A percentile compares a stretch with the other conserved stretches of the same genome.
Evolutionary conservation across 2,797 vertebrate genomes (phyloP).

Genomic region (Enteromius paludinosus): DNA sequence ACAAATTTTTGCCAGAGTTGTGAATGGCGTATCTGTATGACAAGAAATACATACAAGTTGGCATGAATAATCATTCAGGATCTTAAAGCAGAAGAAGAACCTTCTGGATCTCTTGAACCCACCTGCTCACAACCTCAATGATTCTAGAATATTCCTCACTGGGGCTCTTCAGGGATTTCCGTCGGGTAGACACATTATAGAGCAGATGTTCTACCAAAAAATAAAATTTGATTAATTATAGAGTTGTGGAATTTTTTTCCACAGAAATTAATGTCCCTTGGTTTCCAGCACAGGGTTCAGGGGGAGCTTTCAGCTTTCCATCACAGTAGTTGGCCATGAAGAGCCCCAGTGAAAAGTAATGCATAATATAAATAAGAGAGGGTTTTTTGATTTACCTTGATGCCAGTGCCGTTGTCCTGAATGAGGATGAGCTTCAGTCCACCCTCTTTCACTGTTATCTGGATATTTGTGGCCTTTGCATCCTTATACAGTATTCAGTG

Average conservation of each 20-base stretch:
- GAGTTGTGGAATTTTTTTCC: background rate
- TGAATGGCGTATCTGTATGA: slow-evolving; percentile 91
- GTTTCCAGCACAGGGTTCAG: slow-evolving; percentile 96
- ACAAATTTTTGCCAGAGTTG: slow-evolving; percentile 93
- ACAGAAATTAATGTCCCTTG: slow-evolving; percentile 95
- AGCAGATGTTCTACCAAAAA: slow-evolving; percentile 94
- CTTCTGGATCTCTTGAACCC: slow-evolving; percentile 36
- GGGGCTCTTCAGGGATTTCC: slow-evolving; percentile 93
- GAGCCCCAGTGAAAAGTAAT: slow-evolving; percentile 17
- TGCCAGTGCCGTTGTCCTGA: slow-evolving; percentile 96
- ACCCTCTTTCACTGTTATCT: slow-evolving; percentile 92
- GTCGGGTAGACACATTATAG: slow-evolving; percentile 92
- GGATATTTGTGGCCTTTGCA: slow-evolving; percentile 92
- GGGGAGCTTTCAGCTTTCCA: slow-evolving; percentile 88
- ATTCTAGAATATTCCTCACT: slow-evolving; percentile 94
- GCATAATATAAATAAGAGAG: background rate
- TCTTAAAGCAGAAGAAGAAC: background rate
- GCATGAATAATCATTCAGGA: background rate
- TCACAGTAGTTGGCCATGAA: slow-evolving; percentile 90
- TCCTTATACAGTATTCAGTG: too few relatives aligned
- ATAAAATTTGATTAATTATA: background rate
- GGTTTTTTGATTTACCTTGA: slow-evolving; percentile 79
- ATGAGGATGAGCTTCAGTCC: slow-evolving; percentile 96
- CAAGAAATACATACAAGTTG: background rate
- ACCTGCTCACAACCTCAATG: slow-evolving; percentile 95